These are phyloP conservation scores for Rhizomys pruinosus DNA, from an alignment of 2,113 vertebrate species.

Conservation along the genomic window DNA sequence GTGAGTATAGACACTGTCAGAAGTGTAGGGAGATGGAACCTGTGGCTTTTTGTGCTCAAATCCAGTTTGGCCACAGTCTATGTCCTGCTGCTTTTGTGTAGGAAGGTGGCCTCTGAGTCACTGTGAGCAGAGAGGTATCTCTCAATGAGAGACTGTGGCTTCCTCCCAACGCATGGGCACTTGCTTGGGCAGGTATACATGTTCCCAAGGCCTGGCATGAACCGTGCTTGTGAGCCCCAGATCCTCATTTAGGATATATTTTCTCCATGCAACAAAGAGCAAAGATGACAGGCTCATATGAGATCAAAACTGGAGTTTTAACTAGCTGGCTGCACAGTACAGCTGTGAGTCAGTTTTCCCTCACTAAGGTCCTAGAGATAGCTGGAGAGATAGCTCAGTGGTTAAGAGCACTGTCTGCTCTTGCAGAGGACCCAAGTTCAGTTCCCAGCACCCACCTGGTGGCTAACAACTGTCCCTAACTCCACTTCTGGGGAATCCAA, in stretches of 20 bases:
- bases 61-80: background rate
- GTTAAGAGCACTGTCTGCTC: no score
- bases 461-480: no score
- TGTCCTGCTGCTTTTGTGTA: background rate
- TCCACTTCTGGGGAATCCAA: no score
- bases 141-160: background rate
- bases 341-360: background rate
- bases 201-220: background rate
- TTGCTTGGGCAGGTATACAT: background rate
- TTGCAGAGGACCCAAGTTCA: no score
- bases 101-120: background rate
- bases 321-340: background rate
- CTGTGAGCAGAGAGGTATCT: no score
- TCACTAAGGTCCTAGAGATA: no score
- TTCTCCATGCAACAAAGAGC: background rate
- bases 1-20: background rate
- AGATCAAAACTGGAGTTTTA: background rate
- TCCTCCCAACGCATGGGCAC: background rate
- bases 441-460: no score
- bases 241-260: no score
- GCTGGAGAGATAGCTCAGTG: background rate
- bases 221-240: background rate
- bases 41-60: background rate
- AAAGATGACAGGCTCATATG: no score
- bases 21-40: background rate